Evolutionary conservation across 2,797 vertebrate genomes (phyloP), one percentile per base, ranked within the genome.

Genomic region (Centropyge bicolor): DNA sequence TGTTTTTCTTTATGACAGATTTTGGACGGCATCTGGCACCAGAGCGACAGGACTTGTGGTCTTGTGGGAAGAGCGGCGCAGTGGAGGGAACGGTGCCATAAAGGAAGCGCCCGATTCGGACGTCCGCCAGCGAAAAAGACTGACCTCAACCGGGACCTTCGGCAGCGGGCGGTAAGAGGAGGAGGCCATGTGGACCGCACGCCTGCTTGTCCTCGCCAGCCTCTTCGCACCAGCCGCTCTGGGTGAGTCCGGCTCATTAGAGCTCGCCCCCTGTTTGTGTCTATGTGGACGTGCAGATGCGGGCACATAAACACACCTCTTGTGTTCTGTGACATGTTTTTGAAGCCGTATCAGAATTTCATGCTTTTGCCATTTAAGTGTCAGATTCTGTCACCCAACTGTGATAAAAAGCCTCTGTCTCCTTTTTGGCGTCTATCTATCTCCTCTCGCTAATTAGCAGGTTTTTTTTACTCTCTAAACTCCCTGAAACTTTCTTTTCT

Each of bases 101-200:
- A 68, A 84, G 63, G 81, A 80, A 82, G 82, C 86, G 76, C 75
- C 88, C 67, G 45, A 69, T 70, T 54, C 17, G 20, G 80, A 87
- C 79, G 9, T 69, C 70, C 57, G 80, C 84, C 87, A 78, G 64
- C 60, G n/a, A 31, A 59, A 84, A 86, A 86, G 80, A 86, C 91
- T 87, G 91, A 91, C 76, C 89, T 89, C 84, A 76, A 81, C 78
- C 72, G 87, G 90, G 92, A 89, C 77, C 77, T 81, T 85, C 66
- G 51, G 92, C 92, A 86, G 90, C 86, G 89, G 89, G 92, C 87
- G 90, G 92, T 91, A 88, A 92, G 92, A 91, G 88, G 94, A 94
- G 94, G 92, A 90, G 95, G 96, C 96, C 97, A 99, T 99, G 98
- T 97, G 97, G 97, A 94, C 96, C 91, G 93, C 95, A 95, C 96